Base-by-base conservation (phyloP, 2,888 invertebrate genomes). In the Carcina quercana region DNA sequence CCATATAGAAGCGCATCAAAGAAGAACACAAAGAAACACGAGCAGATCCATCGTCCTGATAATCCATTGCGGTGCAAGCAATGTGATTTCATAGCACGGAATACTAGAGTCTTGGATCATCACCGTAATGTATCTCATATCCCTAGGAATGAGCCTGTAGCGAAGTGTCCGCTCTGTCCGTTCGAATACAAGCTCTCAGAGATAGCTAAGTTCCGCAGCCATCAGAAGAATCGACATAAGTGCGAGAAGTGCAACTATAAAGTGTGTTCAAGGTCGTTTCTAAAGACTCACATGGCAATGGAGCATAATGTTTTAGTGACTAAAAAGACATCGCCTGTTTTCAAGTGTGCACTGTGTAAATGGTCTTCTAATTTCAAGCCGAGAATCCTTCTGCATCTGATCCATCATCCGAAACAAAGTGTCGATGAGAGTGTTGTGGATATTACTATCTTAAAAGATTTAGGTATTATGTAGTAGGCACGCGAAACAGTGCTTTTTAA, bases 11-110 rank as follows among this genome's bases (percentile, higher is more conserved):
- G 66, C 5, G 79, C 60, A 0, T 79, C 79, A 0, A 78, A 75
- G 48, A 80, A 74, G 39, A 79, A 79, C 30, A 46, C 69, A 0
- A 73, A 72, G 28, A 68, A 69, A 32, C 82, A 82, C 13, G 74
- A 79, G 19, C 25, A 50, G 0, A 66, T 67, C 0, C 82, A 80
- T 24, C 40, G 68, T 0, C 56, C 61, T 0, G 69, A 75, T 27
- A 73, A 76, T 30, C 76, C 76, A 0, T 40, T 67, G 2, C 60
- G 59, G 14, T 74, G 74, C 20, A 36, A 40, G 0, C 38, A 52
- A 0, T 79, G 78, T 6, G 57, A 60, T 0, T 64, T 65, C 38
- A 61, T 75, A 1, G 74, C 66, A 0, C 38, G 63, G 0, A 66
- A 76, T 26, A 38, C 42, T 0, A 40, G 47, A 1, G 55, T 57